Evolutionary conservation across 2,888 invertebrate genomes (phyloP), one percentile per base, ranked within the genome.

Genomic region (Dynastes tityus): DNA sequence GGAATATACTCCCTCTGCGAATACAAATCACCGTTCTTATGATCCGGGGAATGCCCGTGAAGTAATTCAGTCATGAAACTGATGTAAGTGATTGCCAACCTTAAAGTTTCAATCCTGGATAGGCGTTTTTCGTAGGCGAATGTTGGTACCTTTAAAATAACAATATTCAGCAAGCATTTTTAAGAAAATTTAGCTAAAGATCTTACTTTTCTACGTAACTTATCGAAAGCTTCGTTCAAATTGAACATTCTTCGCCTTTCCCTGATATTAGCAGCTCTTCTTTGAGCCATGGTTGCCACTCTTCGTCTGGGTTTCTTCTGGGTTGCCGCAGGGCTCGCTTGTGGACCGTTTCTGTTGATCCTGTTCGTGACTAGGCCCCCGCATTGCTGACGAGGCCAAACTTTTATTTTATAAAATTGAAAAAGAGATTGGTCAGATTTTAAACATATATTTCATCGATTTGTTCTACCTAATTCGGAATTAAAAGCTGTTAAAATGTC

Each of bases 91-190:
- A 98, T 98, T 76, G 98, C 98, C 84, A 98, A 90, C 0, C 98
- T 93, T 0, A 98, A 91, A 0, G 98, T 98, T 89, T 98, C 98
- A 86, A 98, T 98, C 82, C 98, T 93, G 0, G 98, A 98, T 1
- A 98, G 91, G 0, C 98, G 93, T 88, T 98, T 98, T 89, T 98
- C 98, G 88, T 98, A 98, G 0, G 98, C 98, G 86, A 98, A 98
- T 0, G 98, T 98, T 27, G 98, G 98, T 3, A 97, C 94, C 94
- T 94, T 80, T 16, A 86, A 84, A 80, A 80, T 67, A 67, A 75
- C 27, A n/a, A 58, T 5, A 37, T 37, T 22, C 37, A 13, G 13
- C 61, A n/a, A 58, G 16, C 0, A 58, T 29, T 27, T 11, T 0
- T 16, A 13, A 4, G 32, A 22, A 73, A 11, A n/a, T 16, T 58